Evolutionary conservation across 1,140 invertebrate species (phyloP).

Genomic region (Apis cerana): DNA sequence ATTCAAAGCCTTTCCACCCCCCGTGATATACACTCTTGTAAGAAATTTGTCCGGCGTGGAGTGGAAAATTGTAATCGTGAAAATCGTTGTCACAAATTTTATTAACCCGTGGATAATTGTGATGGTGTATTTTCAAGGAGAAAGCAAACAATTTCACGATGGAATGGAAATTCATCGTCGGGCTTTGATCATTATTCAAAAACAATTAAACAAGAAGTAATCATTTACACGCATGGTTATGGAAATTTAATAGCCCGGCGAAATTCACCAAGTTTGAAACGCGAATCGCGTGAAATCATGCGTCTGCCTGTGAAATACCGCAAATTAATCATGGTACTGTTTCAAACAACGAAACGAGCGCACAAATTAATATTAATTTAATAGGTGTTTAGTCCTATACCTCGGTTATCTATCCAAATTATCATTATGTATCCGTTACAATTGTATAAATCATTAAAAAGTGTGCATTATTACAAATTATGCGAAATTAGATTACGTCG

Average conservation of each 20-base stretch:
- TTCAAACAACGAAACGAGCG: constrained; percentile 7
- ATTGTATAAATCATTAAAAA: background rate
- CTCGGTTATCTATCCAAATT: background rate
- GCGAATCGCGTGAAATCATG: constrained; percentile 5
- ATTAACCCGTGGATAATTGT: too few species aligned
- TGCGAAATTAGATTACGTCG: too few species aligned
- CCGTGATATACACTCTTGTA: too few species aligned
- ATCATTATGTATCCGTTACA: background rate
- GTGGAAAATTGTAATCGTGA: too few species aligned
- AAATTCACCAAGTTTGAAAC: background rate
- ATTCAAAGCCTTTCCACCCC: too few species aligned
- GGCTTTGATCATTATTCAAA: background rate
- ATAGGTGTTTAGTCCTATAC: background rate
- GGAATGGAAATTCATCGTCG: background rate
- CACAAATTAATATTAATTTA: constrained; percentile 17
- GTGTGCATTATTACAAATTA: too few species aligned
- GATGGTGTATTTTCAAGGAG: too few species aligned
- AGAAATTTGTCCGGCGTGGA: too few species aligned
- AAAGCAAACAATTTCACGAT: background rate
- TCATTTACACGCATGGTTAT: background rate
- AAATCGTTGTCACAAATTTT: too few species aligned
- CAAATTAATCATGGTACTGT: constrained; percentile 18
- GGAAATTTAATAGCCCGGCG: constrained; percentile 9
- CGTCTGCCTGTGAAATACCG: background rate
- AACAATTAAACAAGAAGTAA: background rate